A percentile compares a stretch with the other conserved stretches of the same genome.
phyloP scores from a whole-genome alignment of 2,113 vertebrate species.

The Axis porcinus region DNA sequence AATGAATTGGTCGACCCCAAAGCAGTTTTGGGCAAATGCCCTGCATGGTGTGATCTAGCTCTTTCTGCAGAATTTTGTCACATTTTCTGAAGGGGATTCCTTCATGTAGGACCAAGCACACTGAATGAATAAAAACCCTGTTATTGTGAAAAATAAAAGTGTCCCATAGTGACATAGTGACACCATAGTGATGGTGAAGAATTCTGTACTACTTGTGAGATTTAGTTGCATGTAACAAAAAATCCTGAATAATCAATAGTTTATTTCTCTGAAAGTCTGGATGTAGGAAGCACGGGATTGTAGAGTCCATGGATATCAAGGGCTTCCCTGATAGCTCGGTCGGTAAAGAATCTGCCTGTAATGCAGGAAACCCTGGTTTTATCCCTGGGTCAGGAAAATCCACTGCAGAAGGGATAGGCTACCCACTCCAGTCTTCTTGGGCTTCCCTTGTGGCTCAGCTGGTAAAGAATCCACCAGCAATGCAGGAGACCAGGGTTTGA shows the following conservation, averaged over 20 bases:
- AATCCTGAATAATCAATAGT: not conserved
- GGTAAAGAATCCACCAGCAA: not conserved
- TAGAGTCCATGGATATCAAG: not conserved
- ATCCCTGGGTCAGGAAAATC: not conserved
- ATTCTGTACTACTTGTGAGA: not conserved
- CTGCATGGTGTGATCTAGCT: not conserved
- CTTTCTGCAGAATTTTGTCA: not conserved
- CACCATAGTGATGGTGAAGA: not conserved
- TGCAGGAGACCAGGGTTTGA: not conserved
- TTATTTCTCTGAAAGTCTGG: not conserved
- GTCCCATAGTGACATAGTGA: not conserved
- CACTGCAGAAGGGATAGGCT: accelerated
- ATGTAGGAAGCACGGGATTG: not conserved
- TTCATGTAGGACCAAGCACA: not conserved
- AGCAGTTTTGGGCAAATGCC: not conserved
- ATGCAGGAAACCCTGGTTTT: not conserved
- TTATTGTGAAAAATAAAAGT: not conserved
- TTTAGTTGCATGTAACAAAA: not conserved
- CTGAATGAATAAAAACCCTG: not conserved
- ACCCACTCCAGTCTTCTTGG: not conserved
- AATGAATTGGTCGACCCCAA: not conserved
- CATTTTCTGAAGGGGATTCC: not conserved
- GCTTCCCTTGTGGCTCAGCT: not conserved
- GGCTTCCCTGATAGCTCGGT: not conserved
- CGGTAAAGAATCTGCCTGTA: not conserved